Conservation (phyloP, 2,797 vertebrate species). For the Poeciliopsis infans region DNA sequence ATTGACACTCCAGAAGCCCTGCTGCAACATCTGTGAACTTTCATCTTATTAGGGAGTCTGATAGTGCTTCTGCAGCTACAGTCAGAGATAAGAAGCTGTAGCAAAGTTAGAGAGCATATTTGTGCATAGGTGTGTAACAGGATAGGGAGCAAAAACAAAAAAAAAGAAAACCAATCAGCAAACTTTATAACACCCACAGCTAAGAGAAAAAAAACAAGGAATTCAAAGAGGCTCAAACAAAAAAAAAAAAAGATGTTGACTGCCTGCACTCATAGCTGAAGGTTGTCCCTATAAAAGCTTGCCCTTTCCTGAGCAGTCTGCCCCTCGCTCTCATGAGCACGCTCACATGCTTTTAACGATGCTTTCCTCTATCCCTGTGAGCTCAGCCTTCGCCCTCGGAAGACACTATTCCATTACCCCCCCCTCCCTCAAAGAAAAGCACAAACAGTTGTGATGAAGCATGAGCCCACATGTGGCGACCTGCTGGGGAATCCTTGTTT, state of each 20-base stretch:
- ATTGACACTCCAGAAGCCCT: slow-evolving; percentile 56
- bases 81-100: slow-evolving; percentile 49
- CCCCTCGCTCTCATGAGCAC: slow-evolving; percentile 54
- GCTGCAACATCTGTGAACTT: slow-evolving; percentile 57
- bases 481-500: slow-evolving; percentile 25
- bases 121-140: background rate
- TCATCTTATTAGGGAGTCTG: slow-evolving; percentile 75
- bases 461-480: slow-evolving; percentile 20
- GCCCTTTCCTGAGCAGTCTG: slow-evolving; percentile 62
- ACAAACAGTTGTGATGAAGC: slow-evolving; percentile 54
- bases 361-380: slow-evolving; percentile 53
- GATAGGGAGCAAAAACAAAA: background rate
- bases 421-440: slow-evolving; percentile 32
- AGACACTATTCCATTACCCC: slow-evolving; percentile 65
- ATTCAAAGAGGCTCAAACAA: slow-evolving; percentile 59
- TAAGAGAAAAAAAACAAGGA: slow-evolving; percentile 9
- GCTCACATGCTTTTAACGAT: slow-evolving; percentile 72
- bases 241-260: slow-evolving; percentile 67
- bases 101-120: slow-evolving; percentile 13
- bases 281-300: slow-evolving; percentile 74
- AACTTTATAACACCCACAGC: slow-evolving; percentile 50
- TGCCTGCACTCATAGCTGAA: slow-evolving; percentile 68
- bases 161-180: slow-evolving; percentile 23
- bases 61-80: slow-evolving; percentile 68
- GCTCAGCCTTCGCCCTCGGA: slow-evolving; percentile 57